Evolutionary conservation across 2,113 vertebrate genomes (phyloP).

Genomic region (Empidonax alnorum): DNA sequence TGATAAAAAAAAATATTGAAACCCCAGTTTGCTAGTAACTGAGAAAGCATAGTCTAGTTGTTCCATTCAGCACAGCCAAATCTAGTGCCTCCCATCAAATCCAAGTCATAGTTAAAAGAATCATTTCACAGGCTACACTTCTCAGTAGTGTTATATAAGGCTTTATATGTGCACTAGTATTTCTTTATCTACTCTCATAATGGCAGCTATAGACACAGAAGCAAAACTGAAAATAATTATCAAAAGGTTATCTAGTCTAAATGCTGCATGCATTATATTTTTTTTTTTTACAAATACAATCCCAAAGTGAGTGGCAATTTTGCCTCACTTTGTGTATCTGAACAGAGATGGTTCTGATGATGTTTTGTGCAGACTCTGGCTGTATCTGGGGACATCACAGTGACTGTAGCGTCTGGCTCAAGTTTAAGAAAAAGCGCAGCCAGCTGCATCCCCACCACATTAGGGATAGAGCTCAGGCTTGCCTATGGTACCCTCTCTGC

Average conservation of each 20-base stretch:
- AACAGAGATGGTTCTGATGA: too few species aligned
- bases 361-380: not conserved
- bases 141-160: fast-evolving
- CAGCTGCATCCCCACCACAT: fast-evolving
- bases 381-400: not conserved
- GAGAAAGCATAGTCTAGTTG: not conserved
- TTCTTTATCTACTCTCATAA: not conserved
- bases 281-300: not conserved
- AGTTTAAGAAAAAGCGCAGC: not conserved
- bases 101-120: not conserved
- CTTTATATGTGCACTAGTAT: not conserved
- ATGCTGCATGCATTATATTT: not conserved
- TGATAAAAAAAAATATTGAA: not conserved
- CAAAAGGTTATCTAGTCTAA: not conserved
- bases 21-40: not conserved
- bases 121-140: not conserved
- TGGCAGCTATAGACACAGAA: not conserved
- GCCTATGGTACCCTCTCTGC: fast-evolving
- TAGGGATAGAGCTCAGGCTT: not conserved
- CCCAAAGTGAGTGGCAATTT: not conserved
- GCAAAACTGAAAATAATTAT: not conserved
- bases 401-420: fast-evolving
- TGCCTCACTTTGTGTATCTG: not conserved
- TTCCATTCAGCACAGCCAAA: not conserved
- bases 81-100: not conserved